A percentile compares a stretch with the other conserved stretches of the same genome.
Conservation (phyloP, 1,140 invertebrate species). For the Zeugodacus cucurbitae region DNA sequence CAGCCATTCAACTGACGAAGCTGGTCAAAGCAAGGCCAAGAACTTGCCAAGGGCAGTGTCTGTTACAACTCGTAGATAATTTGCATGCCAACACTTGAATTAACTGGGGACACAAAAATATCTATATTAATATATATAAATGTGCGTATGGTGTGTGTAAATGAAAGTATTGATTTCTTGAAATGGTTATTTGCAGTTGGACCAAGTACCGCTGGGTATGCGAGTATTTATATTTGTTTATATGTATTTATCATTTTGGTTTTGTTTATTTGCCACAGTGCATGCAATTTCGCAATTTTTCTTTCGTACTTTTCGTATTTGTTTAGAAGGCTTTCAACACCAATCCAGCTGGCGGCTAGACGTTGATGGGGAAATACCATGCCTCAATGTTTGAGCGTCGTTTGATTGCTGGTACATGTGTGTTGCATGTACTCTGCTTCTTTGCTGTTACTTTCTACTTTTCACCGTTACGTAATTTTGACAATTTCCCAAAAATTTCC, state of each 20-base stretch:
- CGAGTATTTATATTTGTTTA: no score
- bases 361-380: not conserved
- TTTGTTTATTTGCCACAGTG: not conserved
- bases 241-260: not conserved
- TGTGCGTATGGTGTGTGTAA: no score
- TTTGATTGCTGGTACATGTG: no score
- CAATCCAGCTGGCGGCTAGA: not conserved
- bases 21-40: not conserved
- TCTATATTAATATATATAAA: no score
- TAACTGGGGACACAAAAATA: no score
- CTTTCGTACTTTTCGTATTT: not conserved
- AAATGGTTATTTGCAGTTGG: no score
- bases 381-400: not conserved
- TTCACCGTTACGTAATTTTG: constrained; percentile 2
- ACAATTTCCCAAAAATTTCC: not conserved
- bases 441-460: not conserved
- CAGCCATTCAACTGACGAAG: not conserved
- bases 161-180: no score
- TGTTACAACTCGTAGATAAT: not conserved
- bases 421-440: not conserved
- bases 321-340: not conserved
- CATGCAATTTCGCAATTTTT: not conserved
- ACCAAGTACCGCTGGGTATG: no score
- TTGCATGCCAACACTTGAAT: not conserved
- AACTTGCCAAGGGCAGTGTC: not conserved